These are phyloP conservation scores for Drosophila borealis DNA, from an alignment of 2,888 invertebrate genomes.

Conservation along the genomic window DNA sequence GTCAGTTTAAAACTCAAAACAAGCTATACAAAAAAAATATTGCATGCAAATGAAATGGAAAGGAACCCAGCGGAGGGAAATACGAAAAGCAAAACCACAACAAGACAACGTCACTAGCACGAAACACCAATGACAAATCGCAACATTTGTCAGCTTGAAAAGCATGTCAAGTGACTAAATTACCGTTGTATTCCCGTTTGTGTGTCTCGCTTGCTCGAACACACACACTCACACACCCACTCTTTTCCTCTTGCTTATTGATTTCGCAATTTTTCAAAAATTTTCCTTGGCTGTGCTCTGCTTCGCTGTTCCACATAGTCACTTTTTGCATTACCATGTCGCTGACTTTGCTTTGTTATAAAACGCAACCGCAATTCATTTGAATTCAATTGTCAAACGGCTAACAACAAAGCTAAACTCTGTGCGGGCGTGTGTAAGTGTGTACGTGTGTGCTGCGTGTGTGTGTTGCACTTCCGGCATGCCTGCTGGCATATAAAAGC, in stretches of 20 bases:
- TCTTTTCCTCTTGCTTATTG: constrained; percentile 48
- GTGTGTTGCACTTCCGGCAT: constrained; percentile 61
- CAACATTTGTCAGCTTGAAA: constrained; percentile 71
- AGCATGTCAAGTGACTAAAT: constrained; percentile 76
- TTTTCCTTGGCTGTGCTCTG: constrained; percentile 30
- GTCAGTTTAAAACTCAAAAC: constrained; percentile 1
- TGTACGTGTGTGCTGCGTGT: constrained; percentile 19
- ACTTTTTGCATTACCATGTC: constrained; percentile 25
- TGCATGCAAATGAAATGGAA: constrained; percentile 49
- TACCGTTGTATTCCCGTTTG: constrained; percentile 56
- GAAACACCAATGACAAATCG: constrained; percentile 52
- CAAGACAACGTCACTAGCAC: constrained; percentile 34
- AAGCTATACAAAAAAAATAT: constrained; percentile 4
- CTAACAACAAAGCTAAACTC: constrained; percentile 41
- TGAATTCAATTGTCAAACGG: constrained; percentile 73
- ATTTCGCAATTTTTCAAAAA: constrained; percentile 61
- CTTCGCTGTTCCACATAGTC: constrained; percentile 4
- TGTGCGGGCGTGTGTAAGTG: constrained; percentile 20
- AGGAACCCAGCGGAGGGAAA: not conserved
- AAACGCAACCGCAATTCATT: constrained; percentile 76
- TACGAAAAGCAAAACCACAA: constrained; percentile 44
- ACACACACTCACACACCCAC: not conserved
- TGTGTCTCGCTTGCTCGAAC: not conserved
- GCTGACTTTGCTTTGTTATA: constrained; percentile 59
- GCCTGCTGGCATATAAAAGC: constrained; percentile 27